Conservation (phyloP, 2,888 invertebrate genomes). For the Teleogryllus oceanicus region DNA sequence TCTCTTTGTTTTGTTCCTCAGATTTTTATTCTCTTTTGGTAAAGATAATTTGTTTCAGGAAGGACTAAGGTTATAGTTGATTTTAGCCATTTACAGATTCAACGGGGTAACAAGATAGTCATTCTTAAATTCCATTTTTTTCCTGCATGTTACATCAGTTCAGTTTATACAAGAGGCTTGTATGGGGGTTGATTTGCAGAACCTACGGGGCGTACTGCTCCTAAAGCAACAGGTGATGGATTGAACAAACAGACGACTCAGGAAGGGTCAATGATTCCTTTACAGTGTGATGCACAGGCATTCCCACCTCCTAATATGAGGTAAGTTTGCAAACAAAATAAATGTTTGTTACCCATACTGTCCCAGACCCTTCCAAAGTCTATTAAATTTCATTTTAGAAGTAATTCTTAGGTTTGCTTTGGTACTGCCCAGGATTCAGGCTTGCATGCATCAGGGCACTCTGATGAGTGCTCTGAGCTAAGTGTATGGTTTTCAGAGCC, state of each 20-base stretch:
- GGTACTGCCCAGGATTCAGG: neutral
- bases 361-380: neutral
- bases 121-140: no score
- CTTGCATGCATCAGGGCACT: neutral
- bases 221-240: slow-evolving; percentile 49
- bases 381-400: neutral
- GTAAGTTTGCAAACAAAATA: slow-evolving; percentile 43
- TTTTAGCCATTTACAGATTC: no score
- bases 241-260: slow-evolving; percentile 43
- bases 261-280: slow-evolving; percentile 37
- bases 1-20: no score
- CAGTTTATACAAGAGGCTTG: no score
- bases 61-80: no score
- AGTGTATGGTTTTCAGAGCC: slow-evolving; percentile 45
- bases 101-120: no score
- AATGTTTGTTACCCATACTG: neutral
- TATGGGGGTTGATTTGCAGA: slow-evolving; percentile 42
- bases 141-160: no score
- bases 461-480: neutral
- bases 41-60: no score
- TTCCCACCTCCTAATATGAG: slow-evolving; percentile 57
- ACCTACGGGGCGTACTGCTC: slow-evolving; percentile 48
- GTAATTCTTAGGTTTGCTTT: no score
- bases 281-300: slow-evolving; percentile 55
- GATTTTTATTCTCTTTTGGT: no score